These are phyloP conservation scores for Heliconius erato DNA, from an alignment of 2,888 invertebrate species.

Conservation along the genomic window DNA sequence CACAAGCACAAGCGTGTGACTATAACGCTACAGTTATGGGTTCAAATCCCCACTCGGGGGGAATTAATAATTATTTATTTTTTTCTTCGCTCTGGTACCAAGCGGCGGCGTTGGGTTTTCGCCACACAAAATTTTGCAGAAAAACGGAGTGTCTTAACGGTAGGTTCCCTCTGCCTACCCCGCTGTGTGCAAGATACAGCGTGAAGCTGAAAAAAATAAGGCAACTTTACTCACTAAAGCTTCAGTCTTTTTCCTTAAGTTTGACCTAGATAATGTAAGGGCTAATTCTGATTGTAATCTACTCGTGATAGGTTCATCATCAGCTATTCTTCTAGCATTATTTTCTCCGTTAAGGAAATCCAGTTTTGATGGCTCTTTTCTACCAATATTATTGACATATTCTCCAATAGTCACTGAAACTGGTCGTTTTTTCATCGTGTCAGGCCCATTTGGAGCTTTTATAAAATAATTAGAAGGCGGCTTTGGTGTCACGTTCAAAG, in stretches of 20 bases:
- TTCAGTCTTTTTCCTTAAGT: conserved; percentile 90
- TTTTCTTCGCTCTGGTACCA: too few relatives aligned
- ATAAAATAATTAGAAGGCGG: conserved; percentile 90
- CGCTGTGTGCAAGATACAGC: too few relatives aligned
- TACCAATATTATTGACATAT: conserved; percentile 85
- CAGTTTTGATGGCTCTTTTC: conserved; percentile 89
- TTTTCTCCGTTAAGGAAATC: conserved; percentile 87
- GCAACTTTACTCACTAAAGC: conserved; percentile 80
- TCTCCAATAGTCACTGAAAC: conserved; percentile 91
- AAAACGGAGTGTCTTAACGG: too few relatives aligned
- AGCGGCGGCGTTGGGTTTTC: too few relatives aligned
- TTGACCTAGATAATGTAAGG: conserved; percentile 91
- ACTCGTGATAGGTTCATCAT: conserved; percentile 86
- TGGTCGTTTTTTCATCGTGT: conserved; percentile 86
- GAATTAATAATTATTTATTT: too few relatives aligned
- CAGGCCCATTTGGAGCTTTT: conserved; percentile 83
- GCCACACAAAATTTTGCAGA: too few relatives aligned
- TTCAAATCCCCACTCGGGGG: too few relatives aligned
- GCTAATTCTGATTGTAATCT: conserved; percentile 90
- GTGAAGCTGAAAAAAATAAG: neutral
- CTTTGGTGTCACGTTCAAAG: conserved; percentile 86
- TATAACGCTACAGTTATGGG: too few relatives aligned
- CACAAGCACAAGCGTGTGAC: too few relatives aligned
- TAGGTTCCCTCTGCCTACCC: too few relatives aligned
- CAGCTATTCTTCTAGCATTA: conserved; percentile 71